Evolutionary conservation across 2,888 invertebrate genomes (phyloP).

Genomic region (Diogma glabrata): DNA sequence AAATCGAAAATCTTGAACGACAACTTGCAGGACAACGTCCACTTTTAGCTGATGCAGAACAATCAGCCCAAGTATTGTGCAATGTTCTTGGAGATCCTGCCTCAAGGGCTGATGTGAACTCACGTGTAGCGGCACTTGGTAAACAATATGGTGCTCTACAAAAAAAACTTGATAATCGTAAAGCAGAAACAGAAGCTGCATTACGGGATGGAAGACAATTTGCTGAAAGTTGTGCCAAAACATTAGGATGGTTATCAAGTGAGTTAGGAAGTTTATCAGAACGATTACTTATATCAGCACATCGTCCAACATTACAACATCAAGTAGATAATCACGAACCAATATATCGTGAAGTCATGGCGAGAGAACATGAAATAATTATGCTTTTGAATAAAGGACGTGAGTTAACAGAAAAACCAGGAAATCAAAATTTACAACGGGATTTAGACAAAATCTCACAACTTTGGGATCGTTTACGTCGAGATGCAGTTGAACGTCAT

Average conservation of each 20-base stretch:
- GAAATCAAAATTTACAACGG: constrained; percentile 40
- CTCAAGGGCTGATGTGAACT: constrained; percentile 80
- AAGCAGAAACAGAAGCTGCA: constrained; percentile 81
- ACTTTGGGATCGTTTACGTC: constrained; percentile 84
- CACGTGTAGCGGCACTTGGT: constrained; percentile 74
- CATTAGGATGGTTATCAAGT: constrained; percentile 79
- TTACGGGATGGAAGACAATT: constrained; percentile 82
- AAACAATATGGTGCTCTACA: constrained; percentile 80
- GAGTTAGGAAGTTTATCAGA: constrained; percentile 65
- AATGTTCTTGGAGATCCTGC: constrained; percentile 82
- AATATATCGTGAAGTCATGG: constrained; percentile 76
- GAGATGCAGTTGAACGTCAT: constrained; percentile 77
- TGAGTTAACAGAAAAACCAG: constrained; percentile 43
- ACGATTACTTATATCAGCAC: constrained; percentile 75
- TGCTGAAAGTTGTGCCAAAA: constrained; percentile 76
- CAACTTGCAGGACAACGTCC: constrained; percentile 83
- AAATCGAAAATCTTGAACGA: constrained; percentile 76
- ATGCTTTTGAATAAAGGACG: constrained; percentile 87
- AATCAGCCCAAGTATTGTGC: constrained; percentile 79
- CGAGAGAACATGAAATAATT: constrained; percentile 84
- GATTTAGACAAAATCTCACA: constrained; percentile 82
- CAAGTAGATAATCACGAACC: constrained; percentile 85
- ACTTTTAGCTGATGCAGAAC: constrained; percentile 74
- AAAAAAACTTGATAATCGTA: constrained; percentile 77
- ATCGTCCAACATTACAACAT: constrained; percentile 66